Evolutionary conservation across 2,797 vertebrate species (phyloP), one percentile per base, ranked within the genome.

Genomic region (Gadopsis bispinosus): DNA sequence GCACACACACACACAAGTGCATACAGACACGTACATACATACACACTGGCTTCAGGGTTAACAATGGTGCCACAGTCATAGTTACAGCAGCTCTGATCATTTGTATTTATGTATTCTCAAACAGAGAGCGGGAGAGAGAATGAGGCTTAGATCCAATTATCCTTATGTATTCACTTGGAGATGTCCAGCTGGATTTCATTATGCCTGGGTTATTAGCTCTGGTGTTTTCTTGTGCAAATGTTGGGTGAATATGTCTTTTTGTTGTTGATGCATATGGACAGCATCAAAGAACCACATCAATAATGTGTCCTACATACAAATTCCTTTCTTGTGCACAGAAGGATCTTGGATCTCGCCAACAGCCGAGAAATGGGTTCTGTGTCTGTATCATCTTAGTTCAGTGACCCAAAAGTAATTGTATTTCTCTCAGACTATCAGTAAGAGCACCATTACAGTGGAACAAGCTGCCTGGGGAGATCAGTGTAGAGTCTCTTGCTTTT

Each of bases 331-430:
- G 51, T 20, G 54, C 60, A 75, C 53, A 51, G 51, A 73, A 47
- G 39, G 51, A 80, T 64, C 35, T 33, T 50, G 73, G 65, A 63
- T 78, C 53, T 66, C n/a, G n/a, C 16, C 20, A 68, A 39, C 33
- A 43, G 51, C 10, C 1, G 4, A 60, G 54, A 77, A 66, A 87
- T 84, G 61, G 70, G 86, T 87, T 80, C 50, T 82, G 48, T 73
- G 58, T 79, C 67, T 74, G 76, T 61, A 87, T 83, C 81, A 85
- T 89, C 69, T 85, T 72, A 71, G 85, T 79, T 81, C 80, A 89
- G 67, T 86, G 89, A 92, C 87, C 89, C 83, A 81, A 59, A 83
- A 63, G 55, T 88, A 89, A 90, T 79, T 59, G 63, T 75, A 39
- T 83, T 69, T 81, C 60, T 79, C 69, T 81, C 59, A 43, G 73